Evolutionary conservation across 1,140 invertebrate species (phyloP).

Genomic region (Drosophila elegans): DNA sequence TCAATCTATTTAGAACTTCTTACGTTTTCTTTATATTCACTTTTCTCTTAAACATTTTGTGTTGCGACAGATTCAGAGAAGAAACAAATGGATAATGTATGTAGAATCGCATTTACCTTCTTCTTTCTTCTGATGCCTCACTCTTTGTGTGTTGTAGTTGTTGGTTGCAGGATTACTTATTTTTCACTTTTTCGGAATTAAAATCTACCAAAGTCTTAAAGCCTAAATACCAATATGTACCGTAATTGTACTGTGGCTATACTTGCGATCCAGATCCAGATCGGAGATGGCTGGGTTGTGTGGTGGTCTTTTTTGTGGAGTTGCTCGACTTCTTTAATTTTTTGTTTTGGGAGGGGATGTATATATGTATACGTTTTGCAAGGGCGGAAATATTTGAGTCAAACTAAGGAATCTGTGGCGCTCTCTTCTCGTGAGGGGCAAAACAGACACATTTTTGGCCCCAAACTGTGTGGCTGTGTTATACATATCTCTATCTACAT

Average conservation of each 20-base stretch:
- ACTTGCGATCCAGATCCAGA: slow-evolving; percentile 37
- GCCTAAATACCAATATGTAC: slow-evolving; percentile 47
- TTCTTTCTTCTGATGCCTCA: slow-evolving; percentile 3
- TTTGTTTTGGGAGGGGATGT: neutral
- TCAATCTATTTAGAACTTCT: slow-evolving; percentile 30
- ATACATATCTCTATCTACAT: slow-evolving; percentile 19
- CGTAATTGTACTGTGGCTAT: slow-evolving; percentile 39
- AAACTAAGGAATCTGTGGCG: slow-evolving; percentile 33
- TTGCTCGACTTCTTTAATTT: neutral
- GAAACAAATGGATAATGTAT: slow-evolving; percentile 15
- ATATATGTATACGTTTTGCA: neutral
- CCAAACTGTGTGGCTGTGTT: slow-evolving; percentile 21
- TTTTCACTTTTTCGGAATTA: slow-evolving; percentile 18
- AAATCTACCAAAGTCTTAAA: slow-evolving; percentile 52
- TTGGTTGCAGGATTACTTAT: slow-evolving; percentile 4
- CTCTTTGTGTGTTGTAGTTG: slow-evolving; percentile 24
- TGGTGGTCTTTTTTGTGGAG: slow-evolving; percentile 21
- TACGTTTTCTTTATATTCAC: slow-evolving; percentile 12
- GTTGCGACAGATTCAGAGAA: slow-evolving; percentile 20
- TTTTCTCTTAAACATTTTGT: slow-evolving; percentile 25
- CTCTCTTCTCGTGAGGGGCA: neutral
- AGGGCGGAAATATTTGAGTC: slow-evolving; percentile 6
- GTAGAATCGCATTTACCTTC: slow-evolving; percentile 28
- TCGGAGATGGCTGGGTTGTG: slow-evolving; percentile 37
- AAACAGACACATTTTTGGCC: slow-evolving; percentile 17